These are phyloP conservation scores for Baronia brevicornis DNA, from an alignment of 2,888 invertebrate species.

Conservation along the genomic window DNA sequence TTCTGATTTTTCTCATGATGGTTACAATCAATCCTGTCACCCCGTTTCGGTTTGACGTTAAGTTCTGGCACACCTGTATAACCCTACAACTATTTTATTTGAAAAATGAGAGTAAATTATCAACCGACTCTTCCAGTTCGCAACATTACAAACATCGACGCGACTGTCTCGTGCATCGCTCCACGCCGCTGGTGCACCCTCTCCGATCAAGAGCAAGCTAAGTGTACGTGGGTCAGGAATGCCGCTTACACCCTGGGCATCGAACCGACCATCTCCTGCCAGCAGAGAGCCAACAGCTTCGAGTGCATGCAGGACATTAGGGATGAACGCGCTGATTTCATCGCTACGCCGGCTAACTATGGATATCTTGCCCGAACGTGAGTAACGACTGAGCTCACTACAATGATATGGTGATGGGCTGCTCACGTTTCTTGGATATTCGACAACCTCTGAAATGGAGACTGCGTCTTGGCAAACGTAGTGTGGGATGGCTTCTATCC, in stretches of 20 bases:
- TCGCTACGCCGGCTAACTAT: conserved; percentile 77
- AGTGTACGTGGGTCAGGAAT: conserved; percentile 77
- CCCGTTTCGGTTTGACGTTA: too few species aligned
- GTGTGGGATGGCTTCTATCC: too few species aligned
- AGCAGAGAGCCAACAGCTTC: conserved; percentile 52
- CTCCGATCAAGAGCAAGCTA: conserved; percentile 65
- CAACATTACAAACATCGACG: conserved; percentile 31
- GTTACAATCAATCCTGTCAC: too few species aligned
- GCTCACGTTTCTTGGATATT: too few species aligned
- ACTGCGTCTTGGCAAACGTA: too few species aligned
- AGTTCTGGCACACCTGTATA: too few species aligned
- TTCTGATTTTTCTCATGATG: too few species aligned
- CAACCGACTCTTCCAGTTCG: conserved; percentile 37
- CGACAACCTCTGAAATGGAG: too few species aligned
- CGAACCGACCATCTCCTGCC: conserved; percentile 75
- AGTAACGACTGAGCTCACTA: conserved; percentile 30
- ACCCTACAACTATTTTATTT: too few species aligned
- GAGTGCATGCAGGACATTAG: conserved; percentile 73
- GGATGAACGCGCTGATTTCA: conserved; percentile 70
- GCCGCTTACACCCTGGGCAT: conserved; percentile 75
- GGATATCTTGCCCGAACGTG: conserved; percentile 79
- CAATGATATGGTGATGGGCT: too few species aligned
- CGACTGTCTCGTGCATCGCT: conserved; percentile 40
- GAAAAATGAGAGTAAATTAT: too few species aligned
- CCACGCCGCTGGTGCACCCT: conserved; percentile 78